phyloP scores from a whole-genome alignment of 2,113 vertebrate genomes.

The Sitta europaea region DNA sequence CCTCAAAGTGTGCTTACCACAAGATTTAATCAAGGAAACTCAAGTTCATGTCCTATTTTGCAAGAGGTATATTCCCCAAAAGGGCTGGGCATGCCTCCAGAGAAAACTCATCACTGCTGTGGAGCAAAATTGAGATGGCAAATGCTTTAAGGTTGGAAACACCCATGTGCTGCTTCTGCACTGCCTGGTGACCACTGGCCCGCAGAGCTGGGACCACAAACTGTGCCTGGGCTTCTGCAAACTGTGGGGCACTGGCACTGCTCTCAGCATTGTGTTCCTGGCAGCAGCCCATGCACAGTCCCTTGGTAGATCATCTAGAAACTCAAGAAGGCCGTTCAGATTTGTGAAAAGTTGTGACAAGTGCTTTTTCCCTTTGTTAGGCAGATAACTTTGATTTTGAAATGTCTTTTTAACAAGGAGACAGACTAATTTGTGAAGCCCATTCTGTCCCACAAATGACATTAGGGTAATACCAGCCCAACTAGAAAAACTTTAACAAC shows the following conservation, averaged over 20 bases:
- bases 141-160: not conserved
- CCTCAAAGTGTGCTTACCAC: not conserved
- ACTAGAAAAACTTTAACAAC: not conserved
- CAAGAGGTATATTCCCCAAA: slow-evolving; percentile 6
- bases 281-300: not conserved
- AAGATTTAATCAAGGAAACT: slow-evolving; percentile 9
- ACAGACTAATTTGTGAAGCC: not conserved
- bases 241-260: not conserved
- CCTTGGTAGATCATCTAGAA: not conserved
- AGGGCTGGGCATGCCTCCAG: not conserved
- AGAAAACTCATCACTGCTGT: not conserved
- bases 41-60: slow-evolving; percentile 18
- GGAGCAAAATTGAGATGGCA: not conserved
- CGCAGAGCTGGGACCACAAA: not conserved
- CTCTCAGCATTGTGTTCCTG: not conserved
- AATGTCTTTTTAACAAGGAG: not conserved
- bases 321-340: not conserved
- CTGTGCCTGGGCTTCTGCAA: not conserved
- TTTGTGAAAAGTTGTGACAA: not conserved
- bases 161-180: not conserved
- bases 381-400: not conserved
- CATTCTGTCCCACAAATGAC: not conserved
- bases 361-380: not conserved
- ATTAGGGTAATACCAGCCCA: not conserved
- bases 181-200: not conserved